Evolutionary conservation across 2,113 vertebrate species (phyloP), one percentile per base, ranked within the genome.

Genomic region (Oryzias javanicus): DNA sequence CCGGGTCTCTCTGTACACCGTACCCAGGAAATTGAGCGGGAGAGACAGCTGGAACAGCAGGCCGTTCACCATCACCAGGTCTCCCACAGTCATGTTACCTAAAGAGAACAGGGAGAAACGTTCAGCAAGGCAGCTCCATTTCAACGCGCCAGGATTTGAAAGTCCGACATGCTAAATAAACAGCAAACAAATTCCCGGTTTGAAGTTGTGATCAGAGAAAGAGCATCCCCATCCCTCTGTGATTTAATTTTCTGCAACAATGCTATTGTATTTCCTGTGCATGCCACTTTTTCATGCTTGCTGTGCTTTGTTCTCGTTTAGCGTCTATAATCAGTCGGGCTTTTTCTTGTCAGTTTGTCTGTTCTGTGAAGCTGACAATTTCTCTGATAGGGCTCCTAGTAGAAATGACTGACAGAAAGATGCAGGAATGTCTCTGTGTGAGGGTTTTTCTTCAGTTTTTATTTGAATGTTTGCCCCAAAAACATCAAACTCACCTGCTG

Each of bases 11-110:
- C 97, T 92, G 90, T 99, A 99, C 8, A 99, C 97, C 1, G 97
- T 99, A 65, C 96, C 97, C 90, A 99, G 86, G 89, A 98, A 99
- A 90, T 99, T 98, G 14, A 99, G 93, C 14, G 97, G 97, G 49
- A 99, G 86, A 48, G 97, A 99, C 72, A 98, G 94, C 87, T 99
- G 97, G 88, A 99, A 99, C 59, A 99, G 93, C 64, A 99, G 91
- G 58, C 97, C 97, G 45, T 99, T 99, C 81, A 98, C 97, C 97
- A 99, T 98, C 48, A 99, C 97, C 74, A 99, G 89, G 82, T 98
- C 97, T 76, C 97, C 97, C 65, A 99, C 93, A 0, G 97, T 98
- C 89, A 99, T 93, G 41, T 90, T 91, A 64, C 96, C 96, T 98
- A 50, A 16, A 58, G 5, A 3, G 50, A 42, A 67, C 20, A 27